These are phyloP conservation scores for Xenopus petersii DNA, from an alignment of 2,797 vertebrate species.

Conservation along the genomic window DNA sequence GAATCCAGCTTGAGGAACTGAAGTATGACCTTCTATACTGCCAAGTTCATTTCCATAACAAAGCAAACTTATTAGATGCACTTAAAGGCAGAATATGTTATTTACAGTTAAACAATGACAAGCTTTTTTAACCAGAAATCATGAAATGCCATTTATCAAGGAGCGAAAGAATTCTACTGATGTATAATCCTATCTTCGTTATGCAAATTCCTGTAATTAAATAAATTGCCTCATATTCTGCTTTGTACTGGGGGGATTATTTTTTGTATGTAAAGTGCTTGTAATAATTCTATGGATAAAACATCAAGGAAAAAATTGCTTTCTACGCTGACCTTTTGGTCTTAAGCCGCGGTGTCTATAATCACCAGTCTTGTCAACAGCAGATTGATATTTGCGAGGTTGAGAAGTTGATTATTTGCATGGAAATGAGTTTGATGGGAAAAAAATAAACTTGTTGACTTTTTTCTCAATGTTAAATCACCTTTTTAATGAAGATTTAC, in stretches of 20 bases:
- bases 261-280: background rate
- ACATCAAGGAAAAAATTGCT: slow-evolving; percentile 1
- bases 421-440: slow-evolving; percentile 18
- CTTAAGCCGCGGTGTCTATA: slow-evolving; percentile 10
- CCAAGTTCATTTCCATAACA: slow-evolving; percentile 14
- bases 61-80: slow-evolving; percentile 11
- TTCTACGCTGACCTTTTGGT: slow-evolving; percentile 8
- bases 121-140: background rate
- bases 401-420: slow-evolving; percentile 30
- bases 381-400: slow-evolving; percentile 22
- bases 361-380: slow-evolving; percentile 13
- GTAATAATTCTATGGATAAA: background rate
- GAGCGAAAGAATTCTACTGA: too few species aligned
- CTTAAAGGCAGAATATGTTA: slow-evolving; percentile 11
- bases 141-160: background rate
- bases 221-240: background rate
- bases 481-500: background rate
- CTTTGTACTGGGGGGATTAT: background rate
- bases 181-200: background rate
- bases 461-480: background rate
- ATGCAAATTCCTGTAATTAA: slow-evolving; percentile 9
- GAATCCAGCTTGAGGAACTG: background rate
- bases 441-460: slow-evolving; percentile 24
- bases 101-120: background rate
- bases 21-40: slow-evolving; percentile 6